Percentiles rank a stretch among this genome's conserved stretches.
These are phyloP conservation scores for Acronicta aceris DNA, from an alignment of 2,888 invertebrate genomes.

Conservation along the genomic window DNA sequence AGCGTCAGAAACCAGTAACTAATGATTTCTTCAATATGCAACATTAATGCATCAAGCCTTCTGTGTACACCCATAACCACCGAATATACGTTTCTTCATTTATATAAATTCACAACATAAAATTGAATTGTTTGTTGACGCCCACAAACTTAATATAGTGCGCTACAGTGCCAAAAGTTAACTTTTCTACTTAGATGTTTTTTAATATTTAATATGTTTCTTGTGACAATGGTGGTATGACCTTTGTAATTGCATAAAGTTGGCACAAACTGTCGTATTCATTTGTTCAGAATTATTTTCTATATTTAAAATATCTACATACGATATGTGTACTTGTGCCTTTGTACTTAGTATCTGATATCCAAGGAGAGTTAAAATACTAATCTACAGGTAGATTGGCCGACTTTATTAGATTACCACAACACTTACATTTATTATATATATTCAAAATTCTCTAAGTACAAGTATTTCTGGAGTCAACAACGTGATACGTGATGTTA, in stretches of 20 bases:
- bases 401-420: no score
- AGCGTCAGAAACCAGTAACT: no score
- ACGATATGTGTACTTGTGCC: no score
- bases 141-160: background rate
- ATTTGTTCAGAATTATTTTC: background rate
- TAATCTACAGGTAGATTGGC: background rate
- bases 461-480: no score
- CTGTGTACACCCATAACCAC: background rate
- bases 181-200: background rate
- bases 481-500: no score
- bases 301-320: no score
- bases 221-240: constrained; percentile 6
- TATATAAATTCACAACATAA: background rate
- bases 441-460: no score
- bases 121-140: background rate
- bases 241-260: constrained; percentile 2
- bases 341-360: no score
- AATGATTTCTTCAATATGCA: no score
- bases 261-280: constrained; percentile 9
- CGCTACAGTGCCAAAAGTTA: constrained; percentile 22
- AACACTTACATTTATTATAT: no score
- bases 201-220: constrained; percentile 6
- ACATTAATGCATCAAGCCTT: no score
- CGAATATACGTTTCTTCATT: background rate
- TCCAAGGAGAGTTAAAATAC: no score